Evolutionary conservation across 2,113 vertebrate species (phyloP).

Genomic region (Stercorarius parasiticus): DNA sequence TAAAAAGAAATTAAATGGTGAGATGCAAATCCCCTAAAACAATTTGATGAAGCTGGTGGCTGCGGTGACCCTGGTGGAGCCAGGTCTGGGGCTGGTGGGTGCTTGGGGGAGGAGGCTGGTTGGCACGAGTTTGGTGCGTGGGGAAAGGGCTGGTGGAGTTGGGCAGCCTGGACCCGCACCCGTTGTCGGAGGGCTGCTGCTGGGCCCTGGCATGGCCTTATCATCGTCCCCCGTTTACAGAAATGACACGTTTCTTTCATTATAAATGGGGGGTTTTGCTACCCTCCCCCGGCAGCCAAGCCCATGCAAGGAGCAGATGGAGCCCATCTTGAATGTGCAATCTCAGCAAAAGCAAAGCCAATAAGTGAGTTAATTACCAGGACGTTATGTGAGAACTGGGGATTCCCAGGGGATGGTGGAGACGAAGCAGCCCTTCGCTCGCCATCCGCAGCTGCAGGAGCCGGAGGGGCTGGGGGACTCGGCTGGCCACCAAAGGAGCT

Average conservation of each 20-base stretch:
- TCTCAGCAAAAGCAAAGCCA: conserved; percentile 73
- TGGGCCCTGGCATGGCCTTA: fast-evolving
- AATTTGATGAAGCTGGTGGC: background rate
- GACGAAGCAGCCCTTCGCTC: background rate
- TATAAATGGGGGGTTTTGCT: background rate
- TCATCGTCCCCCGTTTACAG: fast-evolving
- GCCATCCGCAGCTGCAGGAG: background rate
- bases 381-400: background rate
- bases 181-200: fast-evolving
- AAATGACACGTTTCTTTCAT: background rate
- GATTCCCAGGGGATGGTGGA: conserved; percentile 2
- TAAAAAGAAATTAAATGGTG: background rate
- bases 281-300: background rate
- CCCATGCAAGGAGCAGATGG: conserved; percentile 42
- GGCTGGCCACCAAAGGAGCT: background rate
- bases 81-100: background rate
- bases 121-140: background rate
- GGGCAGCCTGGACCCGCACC: background rate
- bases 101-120: background rate
- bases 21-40: background rate
- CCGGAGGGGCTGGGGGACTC: fast-evolving
- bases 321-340: conserved; percentile 54
- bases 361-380: conserved; percentile 73
- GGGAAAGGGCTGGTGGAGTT: background rate
- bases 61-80: fast-evolving